Evolutionary conservation across 2,888 invertebrate genomes (phyloP).

Genomic region (Neuroscelio doddi): DNA sequence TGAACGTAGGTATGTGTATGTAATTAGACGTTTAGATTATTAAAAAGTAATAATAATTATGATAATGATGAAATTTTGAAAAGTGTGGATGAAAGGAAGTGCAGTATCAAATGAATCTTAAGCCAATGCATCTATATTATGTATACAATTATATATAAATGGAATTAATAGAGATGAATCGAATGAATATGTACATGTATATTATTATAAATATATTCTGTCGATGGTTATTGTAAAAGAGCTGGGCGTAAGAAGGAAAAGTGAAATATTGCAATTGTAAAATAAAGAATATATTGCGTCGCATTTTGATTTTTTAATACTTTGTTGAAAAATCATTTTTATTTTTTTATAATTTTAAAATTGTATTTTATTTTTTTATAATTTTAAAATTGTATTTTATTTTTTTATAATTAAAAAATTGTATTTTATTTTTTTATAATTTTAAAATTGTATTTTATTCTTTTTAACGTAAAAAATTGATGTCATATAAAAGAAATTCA

Average conservation of each 20-base stretch:
- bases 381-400: no score
- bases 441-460: no score
- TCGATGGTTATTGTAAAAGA: slow-evolving; percentile 66
- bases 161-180: slow-evolving; percentile 58
- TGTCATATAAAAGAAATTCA: no score
- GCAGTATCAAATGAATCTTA: slow-evolving; percentile 60
- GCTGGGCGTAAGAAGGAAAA: slow-evolving; percentile 55
- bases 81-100: slow-evolving; percentile 49
- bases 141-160: slow-evolving; percentile 56
- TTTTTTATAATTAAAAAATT: no score
- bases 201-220: slow-evolving; percentile 70
- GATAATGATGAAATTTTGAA: slow-evolving; percentile 22
- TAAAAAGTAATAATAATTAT: slow-evolving; percentile 48
- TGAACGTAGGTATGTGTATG: slow-evolving; percentile 59
- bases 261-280: slow-evolving; percentile 65
- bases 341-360: no score
- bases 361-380: no score
- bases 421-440: no score
- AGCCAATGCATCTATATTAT: slow-evolving; percentile 53
- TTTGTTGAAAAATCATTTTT: no score
- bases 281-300: slow-evolving; percentile 68
- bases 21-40: slow-evolving; percentile 66
- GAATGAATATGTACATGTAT: slow-evolving; percentile 67
- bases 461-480: no score
- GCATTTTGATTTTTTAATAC: no score